Conservation (phyloP, 2,113 vertebrate genomes). For the Oncorhynchus keta region DNA sequence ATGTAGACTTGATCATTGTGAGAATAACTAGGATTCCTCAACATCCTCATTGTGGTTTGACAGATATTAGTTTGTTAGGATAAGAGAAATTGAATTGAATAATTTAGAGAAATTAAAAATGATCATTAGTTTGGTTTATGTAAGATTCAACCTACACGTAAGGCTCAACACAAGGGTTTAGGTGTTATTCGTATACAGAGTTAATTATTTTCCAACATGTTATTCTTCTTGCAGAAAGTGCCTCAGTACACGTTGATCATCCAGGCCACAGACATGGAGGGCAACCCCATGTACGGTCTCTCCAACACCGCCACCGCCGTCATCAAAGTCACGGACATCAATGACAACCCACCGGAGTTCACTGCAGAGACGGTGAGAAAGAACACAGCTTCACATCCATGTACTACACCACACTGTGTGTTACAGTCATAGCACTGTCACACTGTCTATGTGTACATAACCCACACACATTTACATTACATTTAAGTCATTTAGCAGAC, state of each 20-base stretch:
- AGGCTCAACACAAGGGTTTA: not conserved
- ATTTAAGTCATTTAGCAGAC: no score
- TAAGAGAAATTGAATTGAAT: constrained; percentile 6
- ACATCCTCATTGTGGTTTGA: constrained; percentile 31
- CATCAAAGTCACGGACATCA: constrained; percentile 93
- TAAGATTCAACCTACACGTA: not conserved
- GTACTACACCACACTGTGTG: not conserved
- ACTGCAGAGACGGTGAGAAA: constrained; percentile 88
- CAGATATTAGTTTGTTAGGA: constrained; percentile 4
- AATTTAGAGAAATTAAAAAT: constrained; percentile 6
- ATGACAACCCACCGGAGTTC: constrained; percentile 98
- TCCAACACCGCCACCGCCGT: constrained; percentile 97
- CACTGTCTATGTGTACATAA: no score
- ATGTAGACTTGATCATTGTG: not conserved
- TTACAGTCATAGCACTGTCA: not conserved
- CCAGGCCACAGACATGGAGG: constrained; percentile 98
- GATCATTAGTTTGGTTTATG: not conserved
- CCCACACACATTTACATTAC: no score
- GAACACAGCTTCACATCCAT: not conserved
- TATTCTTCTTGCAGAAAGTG: constrained; percentile 84
- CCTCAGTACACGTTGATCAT: constrained; percentile 98
- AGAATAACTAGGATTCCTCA: constrained; percentile 24
- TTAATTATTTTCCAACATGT: not conserved
- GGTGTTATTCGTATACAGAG: not conserved
- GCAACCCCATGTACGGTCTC: constrained; percentile 93